A percentile compares a stretch with the other conserved stretches of the same genome.
These are phyloP conservation scores for Cinclus mexicanus DNA, from an alignment of 2,113 vertebrate species.

Conservation along the genomic window DNA sequence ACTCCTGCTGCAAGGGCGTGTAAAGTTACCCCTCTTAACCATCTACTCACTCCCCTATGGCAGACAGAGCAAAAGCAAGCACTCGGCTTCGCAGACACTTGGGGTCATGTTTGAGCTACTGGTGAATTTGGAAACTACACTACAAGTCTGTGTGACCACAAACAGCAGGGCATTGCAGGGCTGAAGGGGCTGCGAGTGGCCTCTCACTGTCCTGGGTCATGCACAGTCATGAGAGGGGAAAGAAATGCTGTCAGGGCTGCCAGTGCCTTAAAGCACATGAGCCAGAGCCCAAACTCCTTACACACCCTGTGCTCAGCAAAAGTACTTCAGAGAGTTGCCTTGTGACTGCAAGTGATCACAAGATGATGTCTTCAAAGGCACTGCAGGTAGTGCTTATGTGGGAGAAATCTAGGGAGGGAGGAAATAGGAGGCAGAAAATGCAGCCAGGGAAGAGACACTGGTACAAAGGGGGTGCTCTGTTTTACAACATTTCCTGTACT, in stretches of 20 bases:
- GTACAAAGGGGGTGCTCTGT: not conserved
- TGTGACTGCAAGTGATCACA: not conserved
- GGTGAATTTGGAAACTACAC: not conserved
- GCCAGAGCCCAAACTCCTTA: not conserved
- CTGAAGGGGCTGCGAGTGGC: not conserved
- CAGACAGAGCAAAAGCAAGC: not conserved
- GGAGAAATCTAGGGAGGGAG: not conserved
- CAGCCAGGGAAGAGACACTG: not conserved
- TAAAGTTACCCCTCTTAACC: not conserved
- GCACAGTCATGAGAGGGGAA: not conserved
- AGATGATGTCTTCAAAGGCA: not conserved
- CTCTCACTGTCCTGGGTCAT: not conserved
- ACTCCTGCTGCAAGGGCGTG: not conserved
- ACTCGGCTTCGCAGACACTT: not conserved
- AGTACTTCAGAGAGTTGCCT: not conserved
- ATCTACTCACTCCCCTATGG: fast-evolving
- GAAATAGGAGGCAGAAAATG: not conserved
- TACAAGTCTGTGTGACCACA: not conserved
- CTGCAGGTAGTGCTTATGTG: not conserved
- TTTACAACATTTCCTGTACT: not conserved
- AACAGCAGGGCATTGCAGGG: not conserved
- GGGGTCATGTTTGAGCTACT: not conserved
- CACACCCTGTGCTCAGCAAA: not conserved
- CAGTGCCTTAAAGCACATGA: fast-evolving
- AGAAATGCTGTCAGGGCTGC: not conserved